Percentiles rank a stretch among this genome's conserved stretches.
Evolutionary conservation across 1,140 invertebrate genomes (phyloP).

Genomic region (Berghia stephanieae): DNA sequence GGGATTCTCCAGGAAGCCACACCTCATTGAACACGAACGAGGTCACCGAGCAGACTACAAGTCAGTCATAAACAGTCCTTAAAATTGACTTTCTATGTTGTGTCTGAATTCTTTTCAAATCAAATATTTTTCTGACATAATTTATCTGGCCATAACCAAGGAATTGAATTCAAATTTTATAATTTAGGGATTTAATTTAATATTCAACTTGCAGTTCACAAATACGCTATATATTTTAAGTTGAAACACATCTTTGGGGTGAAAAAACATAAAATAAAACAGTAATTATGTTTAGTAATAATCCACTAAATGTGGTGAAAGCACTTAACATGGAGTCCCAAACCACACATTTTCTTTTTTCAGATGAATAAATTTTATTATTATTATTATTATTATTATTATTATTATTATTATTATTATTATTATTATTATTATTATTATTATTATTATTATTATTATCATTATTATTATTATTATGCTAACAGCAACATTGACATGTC

Average conservation of each 20-base stretch:
- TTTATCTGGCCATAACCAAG: too few species aligned
- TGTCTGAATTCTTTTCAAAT: too few species aligned
- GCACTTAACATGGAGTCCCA: not conserved
- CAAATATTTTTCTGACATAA: too few species aligned
- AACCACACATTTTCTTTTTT: not conserved
- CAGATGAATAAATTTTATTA: not conserved
- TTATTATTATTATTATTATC: not conserved
- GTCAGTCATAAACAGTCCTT: conserved; percentile 18
- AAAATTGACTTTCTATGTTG: not conserved
- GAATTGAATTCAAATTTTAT: not conserved
- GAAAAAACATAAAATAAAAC: not conserved
- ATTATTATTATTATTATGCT: not conserved
- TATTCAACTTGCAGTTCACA: not conserved
- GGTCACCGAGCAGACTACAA: conserved; percentile 59
- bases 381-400: not conserved
- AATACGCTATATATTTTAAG: not conserved
- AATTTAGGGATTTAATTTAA: not conserved
- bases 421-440: not conserved
- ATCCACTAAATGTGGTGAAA: too few species aligned
- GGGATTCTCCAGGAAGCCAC: conserved; percentile 67
- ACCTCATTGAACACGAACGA: conserved; percentile 61
- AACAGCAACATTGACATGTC: not conserved
- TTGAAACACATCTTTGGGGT: not conserved
- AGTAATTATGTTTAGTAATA: not conserved
- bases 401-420: not conserved